Base-by-base conservation (phyloP, 1,140 invertebrate species). In the Drosophila punjabiensis region DNA sequence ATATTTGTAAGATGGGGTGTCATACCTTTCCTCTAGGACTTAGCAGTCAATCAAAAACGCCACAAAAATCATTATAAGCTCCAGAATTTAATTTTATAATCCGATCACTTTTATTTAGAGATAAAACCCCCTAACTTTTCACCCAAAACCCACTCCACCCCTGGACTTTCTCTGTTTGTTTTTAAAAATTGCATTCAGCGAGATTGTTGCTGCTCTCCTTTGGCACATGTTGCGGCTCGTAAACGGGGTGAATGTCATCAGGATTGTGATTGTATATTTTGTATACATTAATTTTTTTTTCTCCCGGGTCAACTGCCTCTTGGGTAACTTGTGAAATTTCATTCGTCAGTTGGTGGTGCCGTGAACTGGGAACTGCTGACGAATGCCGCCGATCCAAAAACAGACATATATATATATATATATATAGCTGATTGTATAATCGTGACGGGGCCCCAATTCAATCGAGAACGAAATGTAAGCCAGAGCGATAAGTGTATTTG, bases 231-330 rank as follows among this genome's bases (percentile, higher is more conserved):
- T 82, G 60, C 37, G 37, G 41, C 39, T 80, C 88, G 84, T 78
- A 88, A 74, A 85, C 88, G 88, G 83, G 88, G 88, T 91, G 88
- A 91, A 91, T 91, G 88, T 91, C 88, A 91, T 91, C 88, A 84
- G 88, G 88, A 91, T 84, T 91, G 71, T 53, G 70, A 74, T 74
- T 74, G 69, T 85, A 79, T 91, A 79, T 91, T 56, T 56, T 56
- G 53, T 56, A 37, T 39, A 37, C 18, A 56, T 32, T n/a, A n/a
- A n/a, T 48, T 48, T 10, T 30, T 52, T 10, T 79, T 81, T 75
- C 59, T 3, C 24, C 8, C 33, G 2, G 86, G 87, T 90, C 87
- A 90, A 81, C 81, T 83, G 87, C 87, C 87, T 90, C 75, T 89
- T 74, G 58, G 84, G 61, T 65, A 76, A 59, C 65, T 79, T 30